Conservation (phyloP, 2,888 invertebrate genomes). For the Nebria salina region DNA sequence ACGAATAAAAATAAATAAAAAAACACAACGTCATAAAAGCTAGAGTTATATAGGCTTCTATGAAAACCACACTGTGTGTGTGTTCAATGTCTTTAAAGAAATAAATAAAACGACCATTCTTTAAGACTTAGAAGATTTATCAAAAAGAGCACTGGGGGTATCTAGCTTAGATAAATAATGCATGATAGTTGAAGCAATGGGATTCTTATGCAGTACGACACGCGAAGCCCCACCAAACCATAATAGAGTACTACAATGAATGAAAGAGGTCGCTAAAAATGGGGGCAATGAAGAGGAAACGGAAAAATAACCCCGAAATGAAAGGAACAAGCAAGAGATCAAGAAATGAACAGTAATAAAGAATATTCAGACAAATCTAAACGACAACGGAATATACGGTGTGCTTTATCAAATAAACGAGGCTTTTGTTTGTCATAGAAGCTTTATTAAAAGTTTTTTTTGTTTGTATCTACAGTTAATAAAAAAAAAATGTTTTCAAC, state of each 20-base stretch:
- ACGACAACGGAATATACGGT: background rate
- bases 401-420: background rate
- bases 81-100: slow-evolving; percentile 28
- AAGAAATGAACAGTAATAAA: background rate
- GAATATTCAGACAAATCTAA: slow-evolving; percentile 10
- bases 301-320: background rate
- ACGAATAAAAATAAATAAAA: slow-evolving; percentile 28
- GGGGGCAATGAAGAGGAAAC: background rate
- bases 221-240: background rate
- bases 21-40: slow-evolving; percentile 15
- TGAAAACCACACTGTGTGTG: slow-evolving; percentile 16
- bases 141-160: background rate
- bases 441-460: background rate
- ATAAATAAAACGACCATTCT: slow-evolving; percentile 30
- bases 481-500: background rate
- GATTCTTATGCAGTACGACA: background rate
- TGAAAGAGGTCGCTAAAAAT: slow-evolving; percentile 3
- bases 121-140: slow-evolving; percentile 30
- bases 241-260: background rate
- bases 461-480: background rate
- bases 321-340: background rate
- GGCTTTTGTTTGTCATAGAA: background rate
- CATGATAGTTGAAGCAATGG: slow-evolving; percentile 12
- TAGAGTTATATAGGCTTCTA: slow-evolving; percentile 9
- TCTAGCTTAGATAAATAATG: slow-evolving; percentile 19